Percentiles rank a stretch among this genome's conserved stretches.
phyloP scores from a whole-genome alignment of 2,888 invertebrate species.

The Ryuthela nishihirai region DNA sequence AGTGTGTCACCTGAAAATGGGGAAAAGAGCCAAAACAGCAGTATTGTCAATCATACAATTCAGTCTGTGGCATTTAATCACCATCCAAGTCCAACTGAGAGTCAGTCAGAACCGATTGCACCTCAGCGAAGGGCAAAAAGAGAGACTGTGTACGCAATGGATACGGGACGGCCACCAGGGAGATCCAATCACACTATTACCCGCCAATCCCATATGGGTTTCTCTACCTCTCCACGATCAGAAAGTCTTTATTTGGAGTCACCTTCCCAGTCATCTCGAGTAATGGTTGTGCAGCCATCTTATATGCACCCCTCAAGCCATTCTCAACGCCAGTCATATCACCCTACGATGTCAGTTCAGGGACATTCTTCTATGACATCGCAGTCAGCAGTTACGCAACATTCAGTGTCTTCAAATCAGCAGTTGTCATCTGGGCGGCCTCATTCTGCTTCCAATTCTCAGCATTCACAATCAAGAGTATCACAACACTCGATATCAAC shows the following conservation, averaged over 20 bases:
- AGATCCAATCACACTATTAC: constrained; percentile 4
- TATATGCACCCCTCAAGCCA: constrained; percentile 9
- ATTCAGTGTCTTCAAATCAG: constrained; percentile 22
- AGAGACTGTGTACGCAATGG: constrained; percentile 33
- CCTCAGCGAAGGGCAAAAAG: constrained; percentile 33
- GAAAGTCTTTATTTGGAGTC: constrained; percentile 29
- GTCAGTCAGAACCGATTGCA: constrained; percentile 22
- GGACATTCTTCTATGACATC: constrained; percentile 12
- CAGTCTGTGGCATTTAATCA: background rate
- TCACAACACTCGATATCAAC: too few species aligned
- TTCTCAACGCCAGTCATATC: constrained; percentile 28
- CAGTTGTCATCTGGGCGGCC: constrained; percentile 1
- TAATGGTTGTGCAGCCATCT: constrained; percentile 29
- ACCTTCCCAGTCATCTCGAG: constrained; percentile 7
- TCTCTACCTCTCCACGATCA: constrained; percentile 22
- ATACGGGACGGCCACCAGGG: constrained; percentile 26
- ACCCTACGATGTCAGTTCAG: constrained; percentile 15
- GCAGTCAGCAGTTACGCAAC: constrained; percentile 10
- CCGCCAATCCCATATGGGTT: constrained; percentile 14
- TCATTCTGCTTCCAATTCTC: constrained; percentile 11
- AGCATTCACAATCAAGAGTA: too few species aligned
- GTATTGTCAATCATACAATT: background rate
- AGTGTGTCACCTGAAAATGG: constrained; percentile 16
- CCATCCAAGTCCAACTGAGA: constrained; percentile 5
- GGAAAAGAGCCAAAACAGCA: constrained; percentile 5